Evolutionary conservation across 2,113 vertebrate genomes (phyloP), one percentile per base, ranked within the genome.

Genomic region (Microtus montanus): DNA sequence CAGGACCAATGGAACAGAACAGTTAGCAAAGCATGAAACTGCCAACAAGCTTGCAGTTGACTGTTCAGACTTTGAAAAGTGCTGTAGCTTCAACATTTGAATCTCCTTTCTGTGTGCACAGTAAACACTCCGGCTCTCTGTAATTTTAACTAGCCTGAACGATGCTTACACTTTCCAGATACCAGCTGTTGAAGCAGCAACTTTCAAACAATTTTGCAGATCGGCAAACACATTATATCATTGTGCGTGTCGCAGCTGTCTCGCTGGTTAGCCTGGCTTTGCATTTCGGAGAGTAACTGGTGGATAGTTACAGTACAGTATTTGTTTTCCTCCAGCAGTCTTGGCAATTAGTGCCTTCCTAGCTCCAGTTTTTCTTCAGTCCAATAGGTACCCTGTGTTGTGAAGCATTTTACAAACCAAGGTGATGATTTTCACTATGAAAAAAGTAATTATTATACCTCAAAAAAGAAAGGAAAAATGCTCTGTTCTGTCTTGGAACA

Each of bases 171-270:
- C 92, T 96, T 96, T 94, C 93, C 91, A 97, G 93, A 96, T 95
- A 97, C 94, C 97, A 98, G 97, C 96, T 98, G 95, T 97, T 96
- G 97, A 97, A 96, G 94, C 89, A 96, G 90, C 85, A 96, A 97
- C 97, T 97, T 97, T 97, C 85, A 96, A 97, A 96, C 92, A 93
- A 97, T 97, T 98, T 97, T 97, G 96, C 96, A 96, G 92, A 96
- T 98, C 74, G 80, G 95, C 97, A 97, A 97, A 97, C 96, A 97
- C 96, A 97, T 98, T 95, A 91, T 98, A 87, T 96, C 96, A 95
- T 95, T 97, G 97, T 97, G 93, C 92, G 68, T 91, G 97, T 89
- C 92, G 97, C 96, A 98, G 97, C 96, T 98, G 96, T 95, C 95
- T 97, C 66, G 86, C 73, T 83, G 77, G 95, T 94, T 90, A 93